A percentile compares a stretch with the other conserved stretches of the same genome.
Conservation (phyloP, 2,888 invertebrate species). For the Drosophila subquinaria region DNA sequence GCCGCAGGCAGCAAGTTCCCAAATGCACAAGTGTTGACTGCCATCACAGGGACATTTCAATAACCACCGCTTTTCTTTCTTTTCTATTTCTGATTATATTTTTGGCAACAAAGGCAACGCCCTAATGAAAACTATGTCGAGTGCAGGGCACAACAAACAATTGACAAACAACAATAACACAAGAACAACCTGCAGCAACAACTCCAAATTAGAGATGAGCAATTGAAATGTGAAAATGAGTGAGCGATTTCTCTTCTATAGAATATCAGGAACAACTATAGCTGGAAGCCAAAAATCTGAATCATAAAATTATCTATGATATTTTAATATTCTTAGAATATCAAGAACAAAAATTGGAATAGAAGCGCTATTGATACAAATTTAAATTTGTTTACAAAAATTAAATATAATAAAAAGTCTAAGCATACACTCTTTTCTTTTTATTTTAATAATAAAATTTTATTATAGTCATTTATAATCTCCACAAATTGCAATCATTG, state of each 20-base stretch:
- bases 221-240: neutral
- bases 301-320: neutral
- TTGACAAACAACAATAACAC: constrained; percentile 39
- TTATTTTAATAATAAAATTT: no score
- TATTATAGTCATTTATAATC: neutral
- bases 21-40: constrained; percentile 64
- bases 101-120: constrained; percentile 41
- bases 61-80: constrained; percentile 24
- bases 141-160: constrained; percentile 56
- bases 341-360: no score
- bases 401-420: no score
- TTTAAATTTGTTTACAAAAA: no score
- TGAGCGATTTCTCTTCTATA: neutral
- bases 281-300: neutral
- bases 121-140: constrained; percentile 68
- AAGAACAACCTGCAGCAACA: constrained; percentile 27
- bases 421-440: no score
- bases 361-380: no score
- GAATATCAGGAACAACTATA: neutral
- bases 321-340: no score
- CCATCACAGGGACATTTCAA: constrained; percentile 46
- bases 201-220: constrained; percentile 41
- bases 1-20: constrained; percentile 17
- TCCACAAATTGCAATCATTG: neutral
- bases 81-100: neutral